Evolutionary conservation across 1,140 invertebrate species (phyloP).

Genomic region (Paraescarpia echinospica): DNA sequence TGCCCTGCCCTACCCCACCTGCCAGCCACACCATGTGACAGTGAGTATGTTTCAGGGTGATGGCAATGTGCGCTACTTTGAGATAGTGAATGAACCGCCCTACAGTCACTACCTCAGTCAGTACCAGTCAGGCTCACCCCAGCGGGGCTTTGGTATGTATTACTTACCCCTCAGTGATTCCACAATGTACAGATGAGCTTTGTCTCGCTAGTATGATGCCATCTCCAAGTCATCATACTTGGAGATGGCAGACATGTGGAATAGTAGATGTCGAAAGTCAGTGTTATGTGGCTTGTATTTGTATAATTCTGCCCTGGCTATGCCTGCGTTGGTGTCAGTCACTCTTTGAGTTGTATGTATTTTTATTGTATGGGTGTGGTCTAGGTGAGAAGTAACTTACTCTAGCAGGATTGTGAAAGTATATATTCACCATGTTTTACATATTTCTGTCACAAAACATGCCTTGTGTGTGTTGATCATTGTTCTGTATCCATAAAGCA

Average conservation of each 20-base stretch:
- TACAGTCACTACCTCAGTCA: slow-evolving; percentile 88
- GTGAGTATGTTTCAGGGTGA: slow-evolving; percentile 70
- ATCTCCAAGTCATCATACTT: no score
- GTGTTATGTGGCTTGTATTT: neutral
- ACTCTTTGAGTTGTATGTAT: no score
- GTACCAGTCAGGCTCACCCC: slow-evolving; percentile 92
- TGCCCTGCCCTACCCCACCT: no score
- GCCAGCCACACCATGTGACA: neutral
- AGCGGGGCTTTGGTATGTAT: slow-evolving; percentile 77
- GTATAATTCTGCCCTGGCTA: no score
- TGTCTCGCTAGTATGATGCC: neutral
- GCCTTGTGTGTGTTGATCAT: no score
- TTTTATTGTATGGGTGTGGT: no score
- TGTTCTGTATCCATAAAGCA: no score
- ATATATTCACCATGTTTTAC: neutral
- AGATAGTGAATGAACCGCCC: slow-evolving; percentile 81
- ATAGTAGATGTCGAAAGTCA: neutral
- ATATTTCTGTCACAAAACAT: no score
- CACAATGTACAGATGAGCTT: neutral
- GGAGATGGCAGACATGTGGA: neutral
- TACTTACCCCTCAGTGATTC: neutral
- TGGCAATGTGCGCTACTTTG: slow-evolving; percentile 93
- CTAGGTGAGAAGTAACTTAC: neutral
- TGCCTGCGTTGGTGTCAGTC: no score
- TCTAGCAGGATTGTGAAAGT: neutral